Percentiles rank a stretch among this genome's conserved stretches.
Conservation (phyloP, 2,888 invertebrate genomes). For the Odontocerum albicorne region DNA sequence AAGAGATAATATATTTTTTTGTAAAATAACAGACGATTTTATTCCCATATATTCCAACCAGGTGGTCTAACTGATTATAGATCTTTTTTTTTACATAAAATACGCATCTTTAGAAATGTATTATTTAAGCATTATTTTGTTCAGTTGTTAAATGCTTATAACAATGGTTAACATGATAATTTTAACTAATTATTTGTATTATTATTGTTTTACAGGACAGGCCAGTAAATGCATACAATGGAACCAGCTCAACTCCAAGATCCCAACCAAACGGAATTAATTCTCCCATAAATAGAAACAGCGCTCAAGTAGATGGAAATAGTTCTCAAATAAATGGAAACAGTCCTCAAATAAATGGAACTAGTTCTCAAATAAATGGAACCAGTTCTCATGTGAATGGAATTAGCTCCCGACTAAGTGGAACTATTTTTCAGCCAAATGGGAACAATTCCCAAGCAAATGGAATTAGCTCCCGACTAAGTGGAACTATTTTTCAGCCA, state of each 20-base stretch:
- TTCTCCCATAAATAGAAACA: not conserved
- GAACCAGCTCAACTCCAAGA: slow-evolving; percentile 26
- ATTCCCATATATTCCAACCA: too few relatives aligned
- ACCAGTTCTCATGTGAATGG: too few relatives aligned
- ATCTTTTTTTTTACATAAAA: too few relatives aligned
- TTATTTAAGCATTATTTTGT: too few relatives aligned
- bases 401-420: too few relatives aligned
- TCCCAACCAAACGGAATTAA: not conserved
- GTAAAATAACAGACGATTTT: too few relatives aligned
- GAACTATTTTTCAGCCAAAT: not conserved
- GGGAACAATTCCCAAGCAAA: slow-evolving; percentile 2
- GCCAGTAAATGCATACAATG: slow-evolving; percentile 35
- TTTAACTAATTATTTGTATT: too few relatives aligned
- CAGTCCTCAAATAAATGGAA: not conserved
- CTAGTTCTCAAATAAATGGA: not conserved
- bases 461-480: too few relatives aligned
- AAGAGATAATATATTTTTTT: too few relatives aligned
- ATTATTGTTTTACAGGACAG: slow-evolving; percentile 42
- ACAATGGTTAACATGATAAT: not conserved
- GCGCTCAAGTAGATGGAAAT: not conserved
- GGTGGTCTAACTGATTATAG: too few relatives aligned
- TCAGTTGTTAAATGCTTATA: not conserved
- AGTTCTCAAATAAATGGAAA: too few relatives aligned
- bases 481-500: not conserved
- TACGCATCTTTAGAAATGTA: too few relatives aligned